Evolutionary conservation across 1,140 invertebrate genomes (phyloP).

Genomic region (Pseudomyrmex sp.): DNA sequence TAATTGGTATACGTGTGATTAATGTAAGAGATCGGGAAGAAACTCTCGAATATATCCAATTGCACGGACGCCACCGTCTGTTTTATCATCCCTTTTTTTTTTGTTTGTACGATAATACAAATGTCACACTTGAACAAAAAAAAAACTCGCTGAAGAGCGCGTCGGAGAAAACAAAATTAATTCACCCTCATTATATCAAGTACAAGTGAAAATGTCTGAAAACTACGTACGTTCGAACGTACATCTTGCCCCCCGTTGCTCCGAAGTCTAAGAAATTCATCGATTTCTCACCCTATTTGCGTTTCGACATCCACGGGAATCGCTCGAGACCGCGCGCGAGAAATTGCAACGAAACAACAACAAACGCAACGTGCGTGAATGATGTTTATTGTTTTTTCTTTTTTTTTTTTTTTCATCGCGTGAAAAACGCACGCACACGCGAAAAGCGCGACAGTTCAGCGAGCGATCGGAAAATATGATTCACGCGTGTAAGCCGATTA

Average conservation of each 20-base stretch:
- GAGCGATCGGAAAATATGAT: constrained; percentile 68
- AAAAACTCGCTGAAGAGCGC: not conserved
- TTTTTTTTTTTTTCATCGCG: constrained; percentile 41
- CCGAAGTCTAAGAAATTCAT: not conserved
- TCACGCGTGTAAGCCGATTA: constrained; percentile 69
- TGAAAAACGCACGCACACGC: constrained; percentile 31
- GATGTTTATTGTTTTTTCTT: constrained; percentile 48
- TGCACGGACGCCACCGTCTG: constrained; percentile 11
- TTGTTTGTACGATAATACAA: constrained; percentile 15
- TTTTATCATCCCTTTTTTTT: not conserved
- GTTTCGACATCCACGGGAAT: constrained; percentile 27
- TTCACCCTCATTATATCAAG: not conserved
- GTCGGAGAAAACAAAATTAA: constrained; percentile 2
- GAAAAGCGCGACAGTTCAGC: constrained; percentile 30
- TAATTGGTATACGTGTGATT: constrained; percentile 74
- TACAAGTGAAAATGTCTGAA: not conserved
- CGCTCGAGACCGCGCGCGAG: constrained; percentile 3
- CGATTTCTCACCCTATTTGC: not conserved
- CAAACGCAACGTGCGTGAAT: constrained; percentile 26
- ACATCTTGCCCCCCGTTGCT: no score
- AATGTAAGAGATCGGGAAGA: constrained; percentile 60
- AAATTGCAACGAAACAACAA: constrained; percentile 9
- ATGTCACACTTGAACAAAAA: not conserved
- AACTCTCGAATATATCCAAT: constrained; percentile 42
- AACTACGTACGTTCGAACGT: no score